phyloP scores from a whole-genome alignment of 2,797 vertebrate species.

The Dipus sagitta region DNA sequence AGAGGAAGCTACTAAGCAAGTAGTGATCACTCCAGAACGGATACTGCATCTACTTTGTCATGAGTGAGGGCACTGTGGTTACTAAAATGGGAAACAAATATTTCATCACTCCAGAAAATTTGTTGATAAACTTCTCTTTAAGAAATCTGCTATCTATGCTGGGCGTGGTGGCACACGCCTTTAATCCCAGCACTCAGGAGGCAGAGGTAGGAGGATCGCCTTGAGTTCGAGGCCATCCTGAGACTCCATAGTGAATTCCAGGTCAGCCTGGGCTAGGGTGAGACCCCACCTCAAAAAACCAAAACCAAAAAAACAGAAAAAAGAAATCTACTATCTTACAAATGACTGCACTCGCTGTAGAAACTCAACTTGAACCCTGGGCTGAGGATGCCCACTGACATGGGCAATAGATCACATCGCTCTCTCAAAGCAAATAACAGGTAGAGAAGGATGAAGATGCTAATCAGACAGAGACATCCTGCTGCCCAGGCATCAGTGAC shows the following conservation, averaged over 20 bases:
- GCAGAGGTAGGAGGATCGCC: too few relatives aligned
- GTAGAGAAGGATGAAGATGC: neutral
- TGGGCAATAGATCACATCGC: neutral
- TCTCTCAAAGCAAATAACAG: neutral
- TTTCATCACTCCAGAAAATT: neutral
- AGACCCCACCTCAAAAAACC: too few relatives aligned
- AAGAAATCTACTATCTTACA: neutral
- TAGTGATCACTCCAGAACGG: neutral
- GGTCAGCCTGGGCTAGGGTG: too few relatives aligned
- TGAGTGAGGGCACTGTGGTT: neutral
- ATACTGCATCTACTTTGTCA: neutral
- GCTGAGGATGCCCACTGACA: neutral
- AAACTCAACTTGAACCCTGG: neutral
- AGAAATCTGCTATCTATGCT: constrained; percentile 8
- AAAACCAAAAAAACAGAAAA: too few relatives aligned
- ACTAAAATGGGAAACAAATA: neutral
- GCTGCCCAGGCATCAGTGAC: neutral
- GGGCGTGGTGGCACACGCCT: too few relatives aligned
- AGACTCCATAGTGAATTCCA: too few relatives aligned
- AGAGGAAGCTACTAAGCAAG: neutral
- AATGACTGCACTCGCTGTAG: neutral
- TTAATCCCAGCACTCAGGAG: too few relatives aligned
- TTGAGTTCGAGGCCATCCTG: too few relatives aligned
- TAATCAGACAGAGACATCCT: neutral
- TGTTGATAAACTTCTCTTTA: neutral